Base-by-base conservation (phyloP, 2,888 invertebrate genomes). In the Microchrysa polita region DNA sequence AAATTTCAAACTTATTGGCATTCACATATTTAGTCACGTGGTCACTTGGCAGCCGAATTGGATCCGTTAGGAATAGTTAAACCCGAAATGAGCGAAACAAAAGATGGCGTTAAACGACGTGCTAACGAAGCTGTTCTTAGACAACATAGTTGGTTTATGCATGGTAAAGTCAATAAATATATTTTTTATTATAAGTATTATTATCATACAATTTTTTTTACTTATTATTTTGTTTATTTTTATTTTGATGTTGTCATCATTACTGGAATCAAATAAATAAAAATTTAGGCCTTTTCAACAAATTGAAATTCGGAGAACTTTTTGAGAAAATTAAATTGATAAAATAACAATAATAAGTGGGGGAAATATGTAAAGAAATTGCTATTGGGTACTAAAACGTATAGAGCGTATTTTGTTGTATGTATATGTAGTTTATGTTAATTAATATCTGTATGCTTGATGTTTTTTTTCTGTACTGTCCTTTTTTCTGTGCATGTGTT, bases 11-110 rank as follows among this genome's bases (percentile, higher is more conserved):
- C 18, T 69, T 20, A 69, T 69, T 69, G 69, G 69, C 69, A 53
- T 69, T 69, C 57, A 69, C 69, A 12, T 48, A 22, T 48, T 7
- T 89, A 96, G 93, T 87, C 90, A 77, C 90, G 94, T 77, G 95
- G 94, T 74, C 95, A 95, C 84, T 89, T 93, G 80, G 88, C 93
- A 79, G 93, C 95, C 59, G 91, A 92, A 81, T 87, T 92, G 77
- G 96, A 96, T 85, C 96, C 96, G 4, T 86, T 96, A 77, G 89
- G 89, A 78, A 89, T 96, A 79, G 82, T 85, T 79, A 81, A 81
- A 74, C 80, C 80, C 79, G 83, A 82, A 80, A 81, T 81, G 77
- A 82, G 80, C 76, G 79, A 82, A 80, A 80, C 82, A 81, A 81
- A 82, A 80, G 85, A 84, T 81, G 85, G 85, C 77, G 81, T 82